Evolutionary conservation across 1,140 invertebrate genomes (phyloP).

Genomic region (Nixonia krombeini): DNA sequence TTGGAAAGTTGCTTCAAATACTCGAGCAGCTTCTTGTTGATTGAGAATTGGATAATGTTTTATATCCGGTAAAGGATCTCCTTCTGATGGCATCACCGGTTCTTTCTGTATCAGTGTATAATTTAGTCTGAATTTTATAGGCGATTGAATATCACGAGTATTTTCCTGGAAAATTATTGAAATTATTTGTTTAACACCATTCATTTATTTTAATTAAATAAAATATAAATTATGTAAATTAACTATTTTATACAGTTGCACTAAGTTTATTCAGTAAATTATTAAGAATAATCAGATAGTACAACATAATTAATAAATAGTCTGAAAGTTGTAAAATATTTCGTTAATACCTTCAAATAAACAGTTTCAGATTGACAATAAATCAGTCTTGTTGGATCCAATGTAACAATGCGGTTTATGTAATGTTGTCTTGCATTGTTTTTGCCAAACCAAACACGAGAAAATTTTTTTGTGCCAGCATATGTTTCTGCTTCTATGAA

Average conservation of each 20-base stretch:
- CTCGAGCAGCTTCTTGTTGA: constrained; percentile 84
- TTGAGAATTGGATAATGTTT: constrained; percentile 90
- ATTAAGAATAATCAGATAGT: too few species aligned
- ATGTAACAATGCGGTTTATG: constrained; percentile 73
- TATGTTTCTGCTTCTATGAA: constrained; percentile 89
- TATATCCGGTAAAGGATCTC: constrained; percentile 78
- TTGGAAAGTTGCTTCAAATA: constrained; percentile 89
- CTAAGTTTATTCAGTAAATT: too few species aligned
- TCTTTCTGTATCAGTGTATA: constrained; percentile 84
- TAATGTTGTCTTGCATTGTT: constrained; percentile 71
- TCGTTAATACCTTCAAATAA: constrained; percentile 78
- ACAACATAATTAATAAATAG: too few species aligned
- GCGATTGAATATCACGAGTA: constrained; percentile 87
- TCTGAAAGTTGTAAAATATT: too few species aligned
- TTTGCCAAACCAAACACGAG: constrained; percentile 82
- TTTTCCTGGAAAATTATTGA: constrained; percentile 73
- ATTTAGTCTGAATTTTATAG: constrained; percentile 87
- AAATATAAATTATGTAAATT: too few species aligned
- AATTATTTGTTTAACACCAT: too few species aligned
- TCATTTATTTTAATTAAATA: too few species aligned
- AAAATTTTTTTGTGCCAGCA: constrained; percentile 82
- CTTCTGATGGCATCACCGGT: constrained; percentile 72
- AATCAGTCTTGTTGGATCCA: constrained; percentile 71
- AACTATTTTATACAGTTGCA: too few species aligned
- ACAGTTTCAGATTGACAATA: constrained; percentile 82